Base-by-base conservation (phyloP, 2,113 vertebrate genomes). In the Pipa parva region DNA sequence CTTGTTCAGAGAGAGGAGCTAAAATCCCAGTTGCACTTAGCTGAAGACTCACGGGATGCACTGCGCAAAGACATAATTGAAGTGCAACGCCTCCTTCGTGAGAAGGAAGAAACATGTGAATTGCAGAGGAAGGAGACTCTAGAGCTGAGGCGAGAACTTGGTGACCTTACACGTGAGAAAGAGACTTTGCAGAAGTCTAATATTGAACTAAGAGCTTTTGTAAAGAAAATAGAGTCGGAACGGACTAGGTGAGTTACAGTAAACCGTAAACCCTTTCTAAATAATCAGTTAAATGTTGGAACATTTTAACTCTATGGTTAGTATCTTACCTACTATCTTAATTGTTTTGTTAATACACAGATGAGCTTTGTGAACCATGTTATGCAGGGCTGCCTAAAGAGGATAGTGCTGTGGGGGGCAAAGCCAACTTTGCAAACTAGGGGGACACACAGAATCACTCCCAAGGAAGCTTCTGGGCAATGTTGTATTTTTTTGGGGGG, bases 201-300 rank as follows among this genome's bases (percentile, higher is more conserved):
- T 63, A 59, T 77, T 7, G 77, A 90, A 55, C 88, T 94, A 3
- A 77, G 85, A 57, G 77, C 75, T 1, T 63, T 75, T 2, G 21
- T 94, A 51, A 84, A 80, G 75, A 83, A 65, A 69, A 76, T 77
- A 0, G 85, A 91, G 72, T 84, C 81, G n/a, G 89, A 94, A 67
- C 90, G 82, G 72, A 91, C 77, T 87, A 92, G 90, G 93, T 93
- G 70, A 15, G 9, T 56, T 28, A 26, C 13, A 22, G n/a, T n/a
- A n/a, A n/a, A n/a, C n/a, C n/a, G n/a, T n/a, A n/a, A n/a, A n/a
- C n/a, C n/a, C n/a, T n/a, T n/a, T n/a, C n/a, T n/a, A n/a, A n/a
- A n/a, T n/a, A n/a, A n/a, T n/a, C n/a, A n/a, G n/a, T n/a, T n/a
- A n/a, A n/a, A n/a, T n/a, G n/a, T n/a, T n/a, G n/a, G n/a, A n/a